Percentiles rank a stretch among this genome's conserved stretches.
These are phyloP conservation scores for Physella acuta DNA, from an alignment of 1,140 invertebrate species.

Conservation along the genomic window DNA sequence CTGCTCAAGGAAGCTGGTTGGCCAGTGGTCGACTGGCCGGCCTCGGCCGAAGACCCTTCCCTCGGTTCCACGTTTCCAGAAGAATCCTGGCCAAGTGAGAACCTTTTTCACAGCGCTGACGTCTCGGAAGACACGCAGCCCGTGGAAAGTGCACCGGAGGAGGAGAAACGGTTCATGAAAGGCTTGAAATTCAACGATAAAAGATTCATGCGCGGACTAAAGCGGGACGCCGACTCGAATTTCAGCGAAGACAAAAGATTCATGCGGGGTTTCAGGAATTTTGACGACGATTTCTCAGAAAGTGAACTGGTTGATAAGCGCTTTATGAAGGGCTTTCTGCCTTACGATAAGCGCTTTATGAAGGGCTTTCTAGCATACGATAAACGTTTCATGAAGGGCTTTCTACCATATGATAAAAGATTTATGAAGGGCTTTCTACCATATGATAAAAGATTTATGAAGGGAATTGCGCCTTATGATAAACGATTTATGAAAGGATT, in stretches of 20 bases:
- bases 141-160: too few relatives aligned
- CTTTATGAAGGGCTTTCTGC: background rate
- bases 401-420: background rate
- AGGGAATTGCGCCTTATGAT: background rate
- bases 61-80: too few relatives aligned
- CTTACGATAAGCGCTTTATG: background rate
- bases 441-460: conserved; percentile 1
- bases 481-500: conserved; percentile 9
- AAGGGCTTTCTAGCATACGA: background rate
- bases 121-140: too few relatives aligned
- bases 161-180: background rate
- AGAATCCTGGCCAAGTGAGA: too few relatives aligned
- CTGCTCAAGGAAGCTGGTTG: too few relatives aligned
- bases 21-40: too few relatives aligned
- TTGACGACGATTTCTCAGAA: background rate
- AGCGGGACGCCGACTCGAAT: background rate
- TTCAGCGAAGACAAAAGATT: background rate
- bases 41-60: too few relatives aligned
- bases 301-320: too few relatives aligned
- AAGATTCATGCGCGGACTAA: background rate
- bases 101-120: too few relatives aligned
- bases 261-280: background rate
- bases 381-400: background rate
- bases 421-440: background rate
- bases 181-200: background rate